Evolutionary conservation across 2,113 vertebrate species (phyloP).

Genomic region (Tapirus terrestris): DNA sequence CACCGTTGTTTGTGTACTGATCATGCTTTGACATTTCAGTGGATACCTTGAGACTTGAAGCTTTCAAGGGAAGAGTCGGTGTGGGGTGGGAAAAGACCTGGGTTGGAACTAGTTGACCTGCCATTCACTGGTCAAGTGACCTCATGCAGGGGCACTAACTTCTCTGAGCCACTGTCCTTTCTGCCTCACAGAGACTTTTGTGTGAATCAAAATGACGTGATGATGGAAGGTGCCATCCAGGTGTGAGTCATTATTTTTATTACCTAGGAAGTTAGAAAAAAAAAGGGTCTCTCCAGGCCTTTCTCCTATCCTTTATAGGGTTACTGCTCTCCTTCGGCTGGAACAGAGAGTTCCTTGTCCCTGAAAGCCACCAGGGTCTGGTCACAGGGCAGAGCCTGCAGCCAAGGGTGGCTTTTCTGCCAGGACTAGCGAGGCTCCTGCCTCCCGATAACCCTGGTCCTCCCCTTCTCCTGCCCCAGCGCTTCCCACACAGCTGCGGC

Average conservation of each 20-base stretch:
- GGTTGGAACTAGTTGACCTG: background rate
- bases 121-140: background rate
- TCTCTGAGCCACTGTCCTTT: background rate
- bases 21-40: background rate
- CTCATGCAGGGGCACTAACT: background rate
- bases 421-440: conserved; percentile 43
- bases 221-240: conserved; percentile 42
- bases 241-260: conserved; percentile 58
- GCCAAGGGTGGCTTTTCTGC: conserved; percentile 74
- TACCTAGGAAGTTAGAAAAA: conserved; percentile 33
- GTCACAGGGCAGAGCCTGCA: conserved; percentile 59
- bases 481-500: conserved; percentile 77
- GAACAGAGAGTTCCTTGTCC: conserved; percentile 73
- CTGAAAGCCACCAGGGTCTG: conserved; percentile 35
- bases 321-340: conserved; percentile 24
- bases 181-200: conserved; percentile 34
- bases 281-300: background rate
- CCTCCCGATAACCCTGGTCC: conserved; percentile 61
- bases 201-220: background rate
- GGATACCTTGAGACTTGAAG: background rate
- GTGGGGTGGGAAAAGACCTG: background rate
- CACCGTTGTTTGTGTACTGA: background rate
- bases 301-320: conserved; percentile 35
- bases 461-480: conserved; percentile 67
- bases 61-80: background rate